Conservation (phyloP, 2,888 invertebrate genomes). For the Eupithecia subfuscata region DNA sequence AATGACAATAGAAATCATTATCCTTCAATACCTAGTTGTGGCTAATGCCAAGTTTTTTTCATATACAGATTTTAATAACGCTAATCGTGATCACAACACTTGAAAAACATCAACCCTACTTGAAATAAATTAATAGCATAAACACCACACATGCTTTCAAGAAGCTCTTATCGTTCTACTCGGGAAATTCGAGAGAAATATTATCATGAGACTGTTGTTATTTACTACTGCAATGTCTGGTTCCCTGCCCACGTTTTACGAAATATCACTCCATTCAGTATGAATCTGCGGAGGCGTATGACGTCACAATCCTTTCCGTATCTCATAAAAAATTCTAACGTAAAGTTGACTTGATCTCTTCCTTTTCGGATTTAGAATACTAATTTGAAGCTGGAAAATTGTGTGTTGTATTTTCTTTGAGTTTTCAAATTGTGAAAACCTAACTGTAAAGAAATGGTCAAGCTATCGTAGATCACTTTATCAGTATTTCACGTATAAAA, state of each 20-base stretch:
- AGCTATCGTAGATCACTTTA: neutral
- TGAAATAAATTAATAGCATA: conserved; percentile 12
- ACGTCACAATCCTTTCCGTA: conserved; percentile 55
- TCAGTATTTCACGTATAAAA: neutral
- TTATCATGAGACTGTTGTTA: conserved; percentile 34
- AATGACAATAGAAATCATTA: too few relatives aligned
- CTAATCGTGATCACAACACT: neutral
- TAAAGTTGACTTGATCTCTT: neutral
- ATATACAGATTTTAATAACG: too few relatives aligned
- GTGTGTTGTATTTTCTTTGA: neutral
- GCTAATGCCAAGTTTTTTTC: too few relatives aligned
- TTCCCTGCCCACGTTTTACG: conserved; percentile 43
- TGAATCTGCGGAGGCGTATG: conserved; percentile 53
- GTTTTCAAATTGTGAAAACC: neutral
- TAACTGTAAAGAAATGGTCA: neutral
- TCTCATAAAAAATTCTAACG: conserved; percentile 3
- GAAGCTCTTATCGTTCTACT: conserved; percentile 30
- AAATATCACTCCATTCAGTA: conserved; percentile 44
- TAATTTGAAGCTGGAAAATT: neutral
- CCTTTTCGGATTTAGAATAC: neutral
- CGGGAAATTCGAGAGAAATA: conserved; percentile 27
- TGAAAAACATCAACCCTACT: conserved; percentile 11
- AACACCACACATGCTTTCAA: conserved; percentile 9
- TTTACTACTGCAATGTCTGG: conserved; percentile 35
- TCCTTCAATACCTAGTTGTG: too few relatives aligned